phyloP scores from a whole-genome alignment of 2,113 vertebrate species.

The Verasper variegatus region DNA sequence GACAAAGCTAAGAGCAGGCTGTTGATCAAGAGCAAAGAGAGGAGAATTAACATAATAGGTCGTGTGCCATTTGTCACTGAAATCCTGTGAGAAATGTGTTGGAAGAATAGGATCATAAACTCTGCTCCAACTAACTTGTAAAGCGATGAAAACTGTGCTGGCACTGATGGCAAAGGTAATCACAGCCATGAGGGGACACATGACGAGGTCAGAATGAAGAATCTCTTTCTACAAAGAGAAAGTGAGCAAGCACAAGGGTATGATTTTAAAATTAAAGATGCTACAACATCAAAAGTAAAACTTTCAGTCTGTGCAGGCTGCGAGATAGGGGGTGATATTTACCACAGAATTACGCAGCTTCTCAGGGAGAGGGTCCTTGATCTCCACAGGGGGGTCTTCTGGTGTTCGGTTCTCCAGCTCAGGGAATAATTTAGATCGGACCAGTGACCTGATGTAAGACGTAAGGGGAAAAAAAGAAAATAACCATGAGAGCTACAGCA shows the following conservation, averaged over 20 bases:
- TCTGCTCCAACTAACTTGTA: conserved; percentile 83
- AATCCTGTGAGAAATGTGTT: conserved; percentile 6
- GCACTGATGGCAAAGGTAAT: conserved; percentile 93
- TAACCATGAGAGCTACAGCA: neutral
- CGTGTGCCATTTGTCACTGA: neutral
- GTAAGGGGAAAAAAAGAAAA: neutral
- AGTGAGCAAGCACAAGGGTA: conserved; percentile 1
- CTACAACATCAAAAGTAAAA: conserved; percentile 1
- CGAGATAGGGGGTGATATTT: conserved; percentile 27
- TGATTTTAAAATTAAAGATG: neutral
- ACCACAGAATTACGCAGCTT: conserved; percentile 91
- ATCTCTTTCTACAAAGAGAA: conserved; percentile 84
- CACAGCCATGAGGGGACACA: conserved; percentile 90
- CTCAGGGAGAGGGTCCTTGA: conserved; percentile 90
- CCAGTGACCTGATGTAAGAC: conserved; percentile 83
- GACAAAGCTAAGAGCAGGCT: conserved; percentile 91
- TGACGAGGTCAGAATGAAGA: conserved; percentile 91
- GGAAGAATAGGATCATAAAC: neutral
- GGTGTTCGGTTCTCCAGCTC: conserved; percentile 86
- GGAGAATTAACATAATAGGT: neutral
- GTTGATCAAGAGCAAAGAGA: conserved; percentile 17
- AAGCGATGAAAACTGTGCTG: conserved; percentile 93
- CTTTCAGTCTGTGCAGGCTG: neutral
- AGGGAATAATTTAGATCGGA: conserved; percentile 88
- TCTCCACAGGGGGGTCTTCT: conserved; percentile 87